Evolutionary conservation across 2,113 vertebrate species (phyloP), one percentile per base, ranked within the genome.

Genomic region (Rissa tridactyla): DNA sequence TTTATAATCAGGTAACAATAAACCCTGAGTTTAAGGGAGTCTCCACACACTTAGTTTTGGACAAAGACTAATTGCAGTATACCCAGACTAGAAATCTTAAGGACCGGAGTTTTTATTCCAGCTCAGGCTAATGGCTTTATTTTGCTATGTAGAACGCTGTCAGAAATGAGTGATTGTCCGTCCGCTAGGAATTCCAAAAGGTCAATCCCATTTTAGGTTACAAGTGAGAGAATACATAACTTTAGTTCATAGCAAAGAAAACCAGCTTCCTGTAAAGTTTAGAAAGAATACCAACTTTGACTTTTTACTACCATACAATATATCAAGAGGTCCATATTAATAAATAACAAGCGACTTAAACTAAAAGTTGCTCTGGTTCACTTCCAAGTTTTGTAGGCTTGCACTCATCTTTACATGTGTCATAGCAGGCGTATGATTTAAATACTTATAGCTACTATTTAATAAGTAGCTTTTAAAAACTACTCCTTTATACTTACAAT

Each of bases 401-500:
- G 27, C 15, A 36, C n/a, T 44, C 13, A 78, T 44, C 51, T 49
- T 60, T 22, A 44, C 10, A 10, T 4, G 8, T 23, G 21, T 34
- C 38, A 62, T 8, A 47, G n/a, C 5, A 82, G 11, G 19, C 5
- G 17, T 15, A 11, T 1, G 1, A 54, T 51, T 70, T 55, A 30
- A 82, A 62, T 11, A 51, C 23, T 32, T 47, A 62, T 4, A 68
- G 13, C 30, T 84, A 30, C 16, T 58, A 55, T 10, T 44, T 52
- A 91, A 23, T 19, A 75, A 82, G 27, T 40, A 65, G 49, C 17
- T 89, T 76, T 52, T 57, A 69, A 75, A 71, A 61, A 29, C 7
- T 7, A 1, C 2, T 47, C 23, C 1, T 29, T 52, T 25, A 32
- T 79, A 99, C 99, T 99, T 98, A 99, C 99, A 66, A 99, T 98